Evolutionary conservation across 2,888 invertebrate genomes (phyloP), one percentile per base, ranked within the genome.

Genomic region (Clostera curtula): DNA sequence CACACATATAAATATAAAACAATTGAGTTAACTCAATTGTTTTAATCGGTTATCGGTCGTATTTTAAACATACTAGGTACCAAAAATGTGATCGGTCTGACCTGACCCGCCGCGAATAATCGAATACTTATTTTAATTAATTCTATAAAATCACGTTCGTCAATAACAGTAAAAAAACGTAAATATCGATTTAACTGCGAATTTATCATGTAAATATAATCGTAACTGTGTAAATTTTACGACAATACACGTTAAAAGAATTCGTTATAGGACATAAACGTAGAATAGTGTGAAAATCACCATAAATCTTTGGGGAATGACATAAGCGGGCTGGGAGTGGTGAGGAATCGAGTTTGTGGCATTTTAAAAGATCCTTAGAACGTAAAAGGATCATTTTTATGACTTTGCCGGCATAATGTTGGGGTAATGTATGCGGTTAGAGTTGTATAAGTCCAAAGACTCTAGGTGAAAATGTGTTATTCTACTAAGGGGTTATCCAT

Each of bases 311-410:
- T 40, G 36, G 37, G 49, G 56, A 53, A 49, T 50, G 56, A 58
- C 56, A 53, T 62, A 61, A 71, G 64, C 51, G 55, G 58, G 48
- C 46, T 56, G 47, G 5, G 49, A 60, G 66, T 65, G 70, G 65
- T 68, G 68, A 60, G 70, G 59, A 64, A 52, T 47, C 40, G 60
- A 69, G 65, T 61, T 53, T 64, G 62, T 59, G 33, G 43, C 38
- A 36, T 49, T 40, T 46, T 33, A 46, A 58, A 65, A 71, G 72
- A 74, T 77, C 77, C 72, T 52, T 51, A 35, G 61, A 59, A 68
- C 64, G 67, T 59, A 56, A 62, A 56, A 49, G 72, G 75, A 74
- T 77, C 43, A 46, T 40, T 67, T 77, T 80, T 75, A 80, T 77
- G 56, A 68, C 68, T 44, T 48, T 35, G 40, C 40, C 53, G 42